Evolutionary conservation across 2,113 vertebrate species (phyloP).

Genomic region (Pygathrix nemaeus): DNA sequence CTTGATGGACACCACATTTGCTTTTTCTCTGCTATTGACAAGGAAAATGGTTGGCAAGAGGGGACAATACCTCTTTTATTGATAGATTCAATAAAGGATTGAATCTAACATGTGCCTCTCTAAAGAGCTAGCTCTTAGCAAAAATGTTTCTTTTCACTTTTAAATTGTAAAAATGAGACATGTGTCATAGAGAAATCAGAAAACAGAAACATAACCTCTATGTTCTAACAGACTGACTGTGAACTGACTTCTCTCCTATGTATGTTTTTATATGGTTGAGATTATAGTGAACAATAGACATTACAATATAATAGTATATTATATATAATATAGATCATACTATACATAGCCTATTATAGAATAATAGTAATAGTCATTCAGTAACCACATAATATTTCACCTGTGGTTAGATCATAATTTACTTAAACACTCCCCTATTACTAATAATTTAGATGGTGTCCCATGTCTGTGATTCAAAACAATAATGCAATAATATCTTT

Average conservation of each 20-base stretch:
- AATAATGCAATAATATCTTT: neutral
- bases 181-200: neutral
- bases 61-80: neutral
- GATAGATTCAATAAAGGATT: too few species aligned
- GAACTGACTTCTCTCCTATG: neutral
- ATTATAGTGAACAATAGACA: neutral
- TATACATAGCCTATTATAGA: neutral
- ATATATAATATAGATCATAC: neutral
- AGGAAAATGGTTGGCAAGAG: neutral
- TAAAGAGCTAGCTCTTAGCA: neutral
- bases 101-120: neutral
- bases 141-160: neutral
- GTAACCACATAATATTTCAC: neutral
- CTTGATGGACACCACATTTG: neutral
- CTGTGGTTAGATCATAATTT: neutral
- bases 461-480: neutral
- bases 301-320: neutral
- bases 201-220: neutral
- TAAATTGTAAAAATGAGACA: neutral
- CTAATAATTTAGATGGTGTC: neutral
- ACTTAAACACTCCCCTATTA: neutral
- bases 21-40: neutral
- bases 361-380: neutral
- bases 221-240: neutral
- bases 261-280: neutral